Percentiles rank a stretch among this genome's conserved stretches.
phyloP scores from a whole-genome alignment of 2,797 vertebrate species.

The Eleutherodactylus coqui region DNA sequence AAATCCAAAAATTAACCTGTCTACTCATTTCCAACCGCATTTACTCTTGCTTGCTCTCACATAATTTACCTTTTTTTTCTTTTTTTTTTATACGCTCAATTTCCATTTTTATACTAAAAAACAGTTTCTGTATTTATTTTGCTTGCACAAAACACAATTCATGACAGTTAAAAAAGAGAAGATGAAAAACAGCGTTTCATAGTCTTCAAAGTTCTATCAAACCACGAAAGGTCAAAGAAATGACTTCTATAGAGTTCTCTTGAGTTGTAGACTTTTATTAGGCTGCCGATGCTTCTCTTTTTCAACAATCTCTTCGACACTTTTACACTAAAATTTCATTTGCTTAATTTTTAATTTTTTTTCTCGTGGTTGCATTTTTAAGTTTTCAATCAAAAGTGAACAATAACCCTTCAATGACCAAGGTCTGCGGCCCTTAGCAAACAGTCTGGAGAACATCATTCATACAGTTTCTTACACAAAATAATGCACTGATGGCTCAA shows the following conservation, averaged over 20 bases:
- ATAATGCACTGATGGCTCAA: constrained; percentile 71
- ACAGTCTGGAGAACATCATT: constrained; percentile 89
- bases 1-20: constrained; percentile 52
- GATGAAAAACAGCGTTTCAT: constrained; percentile 51
- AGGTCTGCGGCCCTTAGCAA: constrained; percentile 96
- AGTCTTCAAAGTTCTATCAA: neutral
- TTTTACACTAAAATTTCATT: constrained; percentile 66
- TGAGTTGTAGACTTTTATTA: neutral
- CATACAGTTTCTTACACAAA: constrained; percentile 80
- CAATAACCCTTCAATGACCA: constrained; percentile 94
- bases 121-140: constrained; percentile 45
- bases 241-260: neutral
- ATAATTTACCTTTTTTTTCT: constrained; percentile 68
- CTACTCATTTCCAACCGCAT: constrained; percentile 64
- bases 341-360: constrained; percentile 67
- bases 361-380: constrained; percentile 71
- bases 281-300: constrained; percentile 73
- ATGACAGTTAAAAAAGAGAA: constrained; percentile 75
- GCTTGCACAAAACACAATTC: constrained; percentile 68
- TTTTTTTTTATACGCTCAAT: constrained; percentile 54
- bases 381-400: constrained; percentile 78
- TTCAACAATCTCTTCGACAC: constrained; percentile 67
- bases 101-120: constrained; percentile 53
- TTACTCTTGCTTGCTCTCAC: constrained; percentile 79
- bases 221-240: neutral